These are phyloP conservation scores for Baccha elongata DNA, from an alignment of 2,888 invertebrate genomes.

Conservation along the genomic window DNA sequence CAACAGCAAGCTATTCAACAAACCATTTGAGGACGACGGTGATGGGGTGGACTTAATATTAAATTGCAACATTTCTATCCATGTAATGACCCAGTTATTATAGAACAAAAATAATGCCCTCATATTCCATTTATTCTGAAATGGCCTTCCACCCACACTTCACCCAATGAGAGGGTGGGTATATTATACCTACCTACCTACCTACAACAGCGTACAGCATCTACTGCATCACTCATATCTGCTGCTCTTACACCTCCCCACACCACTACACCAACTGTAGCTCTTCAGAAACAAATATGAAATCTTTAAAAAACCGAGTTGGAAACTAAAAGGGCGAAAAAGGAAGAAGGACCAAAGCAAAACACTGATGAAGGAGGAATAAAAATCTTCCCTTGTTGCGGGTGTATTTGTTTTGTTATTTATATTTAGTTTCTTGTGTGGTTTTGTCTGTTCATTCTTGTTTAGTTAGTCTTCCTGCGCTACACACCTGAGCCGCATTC, in stretches of 20 bases:
- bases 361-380: background rate
- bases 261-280: background rate
- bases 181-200: background rate
- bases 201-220: background rate
- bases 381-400: constrained; percentile 15
- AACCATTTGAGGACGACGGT: constrained; percentile 27
- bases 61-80: constrained; percentile 71
- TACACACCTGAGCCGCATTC: constrained; percentile 61
- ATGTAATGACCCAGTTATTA: constrained; percentile 72
- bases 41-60: constrained; percentile 63
- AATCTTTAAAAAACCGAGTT: constrained; percentile 64
- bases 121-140: constrained; percentile 65
- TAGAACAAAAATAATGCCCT: constrained; percentile 69
- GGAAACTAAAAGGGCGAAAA: constrained; percentile 54
- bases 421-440: constrained; percentile 25
- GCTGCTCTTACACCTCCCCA: background rate
- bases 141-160: constrained; percentile 45
- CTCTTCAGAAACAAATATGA: constrained; percentile 66
- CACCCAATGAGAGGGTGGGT: background rate
- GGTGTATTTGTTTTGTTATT: constrained; percentile 56
- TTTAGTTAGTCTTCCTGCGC: constrained; percentile 5
- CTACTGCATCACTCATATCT: constrained; percentile 63
- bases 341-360: constrained; percentile 5
- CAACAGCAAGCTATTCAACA: constrained; percentile 20
- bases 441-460: constrained; percentile 17